phyloP scores from a whole-genome alignment of 2,888 invertebrate genomes.

The Anaspis maculata region DNA sequence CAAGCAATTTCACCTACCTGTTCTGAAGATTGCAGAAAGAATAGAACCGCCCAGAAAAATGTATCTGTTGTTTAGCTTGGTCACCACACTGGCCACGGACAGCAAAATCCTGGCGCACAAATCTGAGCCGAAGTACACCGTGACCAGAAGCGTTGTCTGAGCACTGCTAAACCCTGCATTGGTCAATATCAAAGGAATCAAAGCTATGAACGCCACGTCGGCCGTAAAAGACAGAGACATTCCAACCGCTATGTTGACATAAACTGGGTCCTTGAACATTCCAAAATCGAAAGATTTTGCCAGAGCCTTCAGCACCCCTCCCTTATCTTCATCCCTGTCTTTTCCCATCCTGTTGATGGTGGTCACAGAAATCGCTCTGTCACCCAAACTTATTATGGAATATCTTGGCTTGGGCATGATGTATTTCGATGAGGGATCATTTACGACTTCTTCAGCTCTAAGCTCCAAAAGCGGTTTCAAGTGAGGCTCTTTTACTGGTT shows the following conservation, averaged over 20 bases:
- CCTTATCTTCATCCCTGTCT: conserved; percentile 8
- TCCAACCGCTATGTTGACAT: conserved; percentile 62
- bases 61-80: conserved; percentile 53
- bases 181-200: conserved; percentile 58
- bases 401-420: conserved; percentile 16
- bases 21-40: conserved; percentile 57
- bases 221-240: conserved; percentile 59
- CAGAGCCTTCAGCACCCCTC: conserved; percentile 42
- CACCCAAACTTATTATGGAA: conserved; percentile 30
- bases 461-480: conserved; percentile 1
- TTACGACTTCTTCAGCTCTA: conserved; percentile 8
- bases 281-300: conserved; percentile 54
- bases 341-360: conserved; percentile 10
- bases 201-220: conserved; percentile 61
- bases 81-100: conserved; percentile 53
- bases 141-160: conserved; percentile 59
- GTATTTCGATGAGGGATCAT: conserved; percentile 8
- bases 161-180: conserved; percentile 49
- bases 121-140: conserved; percentile 62
- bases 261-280: conserved; percentile 54
- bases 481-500: too few species aligned
- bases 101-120: conserved; percentile 55
- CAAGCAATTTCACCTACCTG: too few species aligned
- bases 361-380: conserved; percentile 25
- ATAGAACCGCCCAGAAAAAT: conserved; percentile 58